These are phyloP conservation scores for Sebastes alutus DNA, from an alignment of 2,797 vertebrate genomes.

Conservation along the genomic window DNA sequence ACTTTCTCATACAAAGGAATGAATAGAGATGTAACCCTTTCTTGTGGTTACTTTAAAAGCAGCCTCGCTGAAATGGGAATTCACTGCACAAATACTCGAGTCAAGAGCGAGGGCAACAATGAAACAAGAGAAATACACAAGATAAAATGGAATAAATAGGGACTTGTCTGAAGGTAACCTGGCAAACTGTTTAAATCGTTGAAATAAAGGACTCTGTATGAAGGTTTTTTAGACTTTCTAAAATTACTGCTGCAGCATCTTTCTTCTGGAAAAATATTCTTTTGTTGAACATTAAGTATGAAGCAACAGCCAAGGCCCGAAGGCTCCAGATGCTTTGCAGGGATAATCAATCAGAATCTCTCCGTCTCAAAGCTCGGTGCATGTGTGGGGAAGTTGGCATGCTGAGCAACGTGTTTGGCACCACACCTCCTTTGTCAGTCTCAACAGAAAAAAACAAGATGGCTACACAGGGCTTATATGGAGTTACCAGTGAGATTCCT, in stretches of 20 bases:
- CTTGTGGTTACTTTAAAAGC: neutral
- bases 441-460: conserved; percentile 28
- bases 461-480: neutral
- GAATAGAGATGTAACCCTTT: conserved; percentile 33
- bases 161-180: neutral
- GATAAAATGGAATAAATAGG: conserved; percentile 2
- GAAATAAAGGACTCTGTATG: neutral
- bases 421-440: conserved; percentile 26
- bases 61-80: conserved; percentile 1
- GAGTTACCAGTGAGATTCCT: neutral
- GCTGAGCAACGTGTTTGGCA: conserved; percentile 29
- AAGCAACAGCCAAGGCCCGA: neutral
- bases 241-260: neutral
- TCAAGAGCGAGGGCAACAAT: neutral
- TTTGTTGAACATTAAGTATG: conserved; percentile 11
- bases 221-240: neutral
- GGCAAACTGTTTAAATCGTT: neutral
- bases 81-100: neutral
- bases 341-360: conserved; percentile 56
- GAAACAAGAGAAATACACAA: neutral
- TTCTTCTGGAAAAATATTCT: conserved; percentile 8
- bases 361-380: conserved; percentile 32
- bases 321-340: conserved; percentile 53
- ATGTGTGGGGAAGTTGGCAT: conserved; percentile 40
- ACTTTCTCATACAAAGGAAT: conserved; percentile 63